phyloP scores from a whole-genome alignment of 2,797 vertebrate species.

The Phaenicophaeus curvirostris region DNA sequence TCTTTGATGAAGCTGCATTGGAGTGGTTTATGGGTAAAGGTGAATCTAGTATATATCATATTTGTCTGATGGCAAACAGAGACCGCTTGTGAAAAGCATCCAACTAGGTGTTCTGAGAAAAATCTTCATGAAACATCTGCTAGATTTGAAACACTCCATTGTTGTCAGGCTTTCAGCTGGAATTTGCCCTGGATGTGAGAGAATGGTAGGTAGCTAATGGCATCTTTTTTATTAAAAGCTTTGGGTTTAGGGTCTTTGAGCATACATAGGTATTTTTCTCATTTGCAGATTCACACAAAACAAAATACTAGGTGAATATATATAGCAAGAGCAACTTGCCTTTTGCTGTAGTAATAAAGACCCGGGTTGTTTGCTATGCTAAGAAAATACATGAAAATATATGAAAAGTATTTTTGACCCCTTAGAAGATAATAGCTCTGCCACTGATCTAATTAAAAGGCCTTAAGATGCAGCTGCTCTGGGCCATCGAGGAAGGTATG shows the following conservation, averaged over 20 bases:
- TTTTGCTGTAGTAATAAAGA: background rate
- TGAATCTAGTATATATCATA: conserved; percentile 34
- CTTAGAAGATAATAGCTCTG: background rate
- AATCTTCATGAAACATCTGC: conserved; percentile 28
- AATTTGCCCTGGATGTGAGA: conserved; percentile 23
- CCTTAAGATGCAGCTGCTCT: background rate
- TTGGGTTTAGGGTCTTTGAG: background rate
- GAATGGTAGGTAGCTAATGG: background rate
- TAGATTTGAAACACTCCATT: conserved; percentile 15
- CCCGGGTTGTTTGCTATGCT: background rate
- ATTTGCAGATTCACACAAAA: background rate
- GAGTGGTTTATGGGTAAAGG: conserved; percentile 33
- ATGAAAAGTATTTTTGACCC: background rate
- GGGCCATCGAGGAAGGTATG: background rate
- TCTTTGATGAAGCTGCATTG: conserved; percentile 39
- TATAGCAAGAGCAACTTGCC: background rate
- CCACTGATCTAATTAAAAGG: background rate
- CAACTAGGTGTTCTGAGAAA: conserved; percentile 18
- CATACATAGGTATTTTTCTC: conserved; percentile 1
- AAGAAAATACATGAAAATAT: background rate
- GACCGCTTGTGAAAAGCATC: conserved; percentile 42
- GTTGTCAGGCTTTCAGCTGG: conserved; percentile 37
- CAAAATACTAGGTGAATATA: conserved; percentile 5
- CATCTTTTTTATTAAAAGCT: conserved; percentile 30
- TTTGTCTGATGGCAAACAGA: conserved; percentile 45